Base-by-base conservation (phyloP, 2,797 vertebrate genomes). In the Acipenser transmontanus region DNA sequence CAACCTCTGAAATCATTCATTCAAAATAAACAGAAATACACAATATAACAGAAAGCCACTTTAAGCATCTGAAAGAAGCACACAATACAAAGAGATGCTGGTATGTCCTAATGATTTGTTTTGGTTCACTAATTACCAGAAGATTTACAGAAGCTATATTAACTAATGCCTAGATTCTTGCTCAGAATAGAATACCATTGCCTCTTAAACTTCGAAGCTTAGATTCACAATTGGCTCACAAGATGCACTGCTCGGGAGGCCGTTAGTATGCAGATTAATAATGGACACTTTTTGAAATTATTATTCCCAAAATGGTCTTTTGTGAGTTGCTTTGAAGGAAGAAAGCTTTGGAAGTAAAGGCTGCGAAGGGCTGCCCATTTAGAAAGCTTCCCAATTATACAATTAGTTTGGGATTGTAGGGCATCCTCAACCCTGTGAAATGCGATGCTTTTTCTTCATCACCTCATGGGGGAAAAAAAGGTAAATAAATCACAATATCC, bases 351-450 rank as follows among this genome's bases (percentile, higher is more conserved):
- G 74, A 79, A 77, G 73, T 76, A 75, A 74, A 74, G 72, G 66
- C 77, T 69, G 68, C 61, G 69, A 74, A 71, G 81, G 77, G 73
- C 81, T 81, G 87, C 89, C 91, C 87, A 86, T 90, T 91, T 90
- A 83, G 81, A 87, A 85, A 88, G 88, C 84, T 88, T 89, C 88
- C 84, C 87, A 89, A 91, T 91, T 91, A 91, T 84, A 88, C 89
- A 91, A 89, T 90, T 91, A 91, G 86, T 82, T 34, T 68, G 85
- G 87, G 89, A 91, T 91, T 90, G 90, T 91, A 91, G 88, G 90
- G 81, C 90, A 84, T 88, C 83, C 79, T 82, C 50, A 78, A 88
- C 84, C 86, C 82, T 69, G 80, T 78, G 80, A 84, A 78, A 77
- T 71, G 70, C 82, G 76, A 78, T 69, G 57, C 50, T 56, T 67